Evolutionary conservation across 2,797 vertebrate species (phyloP).

Genomic region (Alauda arvensis): DNA sequence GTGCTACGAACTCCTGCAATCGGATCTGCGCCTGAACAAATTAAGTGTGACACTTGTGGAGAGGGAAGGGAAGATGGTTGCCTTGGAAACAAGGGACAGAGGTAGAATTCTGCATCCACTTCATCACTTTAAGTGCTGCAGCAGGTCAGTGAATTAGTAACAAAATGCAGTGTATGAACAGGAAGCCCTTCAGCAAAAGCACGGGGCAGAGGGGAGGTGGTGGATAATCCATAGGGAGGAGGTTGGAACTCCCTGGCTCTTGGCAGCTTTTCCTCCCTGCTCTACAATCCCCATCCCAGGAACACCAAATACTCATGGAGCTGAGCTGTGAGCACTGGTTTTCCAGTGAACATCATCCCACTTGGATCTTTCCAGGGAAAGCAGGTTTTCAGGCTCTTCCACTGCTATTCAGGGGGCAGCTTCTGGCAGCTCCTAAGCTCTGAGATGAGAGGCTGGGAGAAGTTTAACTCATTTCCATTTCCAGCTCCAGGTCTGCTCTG

Average conservation of each 20-base stretch:
- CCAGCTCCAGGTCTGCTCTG: neutral
- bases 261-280: neutral
- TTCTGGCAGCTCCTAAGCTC: neutral
- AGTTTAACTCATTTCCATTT: neutral
- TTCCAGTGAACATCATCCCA: neutral
- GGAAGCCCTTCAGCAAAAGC: slow-evolving; percentile 25
- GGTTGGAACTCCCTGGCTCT: neutral
- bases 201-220: neutral
- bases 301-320: neutral
- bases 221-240: neutral
- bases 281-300: neutral
- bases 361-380: neutral
- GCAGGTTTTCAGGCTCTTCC: neutral
- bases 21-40: slow-evolving; percentile 19
- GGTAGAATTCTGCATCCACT: slow-evolving; percentile 56
- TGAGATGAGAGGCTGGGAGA: neutral
- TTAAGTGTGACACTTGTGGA: slow-evolving; percentile 48
- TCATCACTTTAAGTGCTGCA: slow-evolving; percentile 55
- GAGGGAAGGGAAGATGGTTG: slow-evolving; percentile 51
- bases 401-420: neutral
- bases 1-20: neutral
- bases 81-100: slow-evolving; percentile 60
- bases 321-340: neutral
- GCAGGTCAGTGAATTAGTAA: slow-evolving; percentile 51
- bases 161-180: neutral